These are phyloP conservation scores for Ciconia boyciana DNA, from an alignment of 2,113 vertebrate genomes.

Conservation along the genomic window DNA sequence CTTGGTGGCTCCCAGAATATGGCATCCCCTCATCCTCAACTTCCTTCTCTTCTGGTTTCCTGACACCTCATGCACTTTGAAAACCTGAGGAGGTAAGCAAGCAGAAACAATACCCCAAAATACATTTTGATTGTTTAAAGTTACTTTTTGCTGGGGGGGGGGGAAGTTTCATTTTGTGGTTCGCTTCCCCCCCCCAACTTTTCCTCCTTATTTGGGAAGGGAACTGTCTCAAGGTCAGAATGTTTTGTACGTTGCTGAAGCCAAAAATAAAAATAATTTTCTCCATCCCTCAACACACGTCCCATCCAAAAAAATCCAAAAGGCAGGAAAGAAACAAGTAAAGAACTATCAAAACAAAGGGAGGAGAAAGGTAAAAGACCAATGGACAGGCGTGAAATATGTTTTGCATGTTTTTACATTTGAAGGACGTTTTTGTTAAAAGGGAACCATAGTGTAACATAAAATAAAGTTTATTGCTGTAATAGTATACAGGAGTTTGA, in stretches of 20 bases:
- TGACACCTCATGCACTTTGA: neutral
- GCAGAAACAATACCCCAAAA: neutral
- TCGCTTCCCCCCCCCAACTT: neutral
- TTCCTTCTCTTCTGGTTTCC: neutral
- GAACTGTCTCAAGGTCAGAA: constrained; percentile 20
- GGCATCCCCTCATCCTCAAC: neutral
- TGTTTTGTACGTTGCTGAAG: neutral
- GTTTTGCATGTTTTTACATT: constrained; percentile 26
- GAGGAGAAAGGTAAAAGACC: constrained; percentile 13
- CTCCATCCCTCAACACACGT: neutral
- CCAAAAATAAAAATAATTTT: constrained; percentile 34
- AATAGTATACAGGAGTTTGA: constrained; percentile 11
- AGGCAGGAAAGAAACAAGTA: neutral
- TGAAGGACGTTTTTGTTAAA: constrained; percentile 32
- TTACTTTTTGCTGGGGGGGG: neutral
- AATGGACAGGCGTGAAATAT: neutral
- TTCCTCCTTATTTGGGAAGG: constrained; percentile 21
- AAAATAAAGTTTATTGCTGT: constrained; percentile 49
- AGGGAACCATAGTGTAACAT: neutral
- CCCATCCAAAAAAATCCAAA: neutral
- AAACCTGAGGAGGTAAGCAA: neutral
- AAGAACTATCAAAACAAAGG: constrained; percentile 19
- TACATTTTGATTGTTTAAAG: neutral
- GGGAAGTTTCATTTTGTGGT: neutral
- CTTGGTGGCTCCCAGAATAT: neutral